A percentile compares a stretch with the other conserved stretches of the same genome.
Conservation (phyloP, 2,797 vertebrate genomes). For the Gouania willdenowi region DNA sequence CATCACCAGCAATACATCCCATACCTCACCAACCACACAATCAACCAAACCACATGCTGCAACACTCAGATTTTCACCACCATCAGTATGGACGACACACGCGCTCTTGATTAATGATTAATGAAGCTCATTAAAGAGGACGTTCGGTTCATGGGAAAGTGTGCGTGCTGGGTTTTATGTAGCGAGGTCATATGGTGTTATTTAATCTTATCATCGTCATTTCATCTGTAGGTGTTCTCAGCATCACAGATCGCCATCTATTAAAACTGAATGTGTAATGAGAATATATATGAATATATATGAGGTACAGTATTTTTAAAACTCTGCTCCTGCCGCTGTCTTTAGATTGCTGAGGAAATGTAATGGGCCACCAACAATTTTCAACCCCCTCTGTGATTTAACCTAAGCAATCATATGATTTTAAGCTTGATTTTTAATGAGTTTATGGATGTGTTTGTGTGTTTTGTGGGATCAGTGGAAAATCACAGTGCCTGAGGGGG, state of each 20-base stretch:
- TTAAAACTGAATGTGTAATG: conserved; percentile 25
- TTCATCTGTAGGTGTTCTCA: conserved; percentile 21
- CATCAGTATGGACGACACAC: not conserved
- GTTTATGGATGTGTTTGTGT: not conserved
- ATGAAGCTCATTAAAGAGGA: conserved; percentile 23
- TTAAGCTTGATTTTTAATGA: no score
- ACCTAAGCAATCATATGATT: no score
- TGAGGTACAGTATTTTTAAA: conserved; percentile 19
- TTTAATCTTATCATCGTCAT: conserved; percentile 34
- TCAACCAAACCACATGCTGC: no score
- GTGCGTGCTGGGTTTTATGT: conserved; percentile 17
- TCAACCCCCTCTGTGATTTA: not conserved
- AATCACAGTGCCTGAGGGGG: conserved; percentile 64
- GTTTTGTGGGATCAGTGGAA: conserved; percentile 64
- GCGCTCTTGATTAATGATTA: conserved; percentile 3
- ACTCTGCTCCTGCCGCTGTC: not conserved
- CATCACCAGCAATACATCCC: no score
- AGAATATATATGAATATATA: conserved; percentile 29
- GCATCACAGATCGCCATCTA: conserved; percentile 25
- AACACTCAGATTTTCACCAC: conserved; percentile 1
- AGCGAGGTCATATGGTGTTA: conserved; percentile 15
- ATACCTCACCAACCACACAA: no score
- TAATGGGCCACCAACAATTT: not conserved
- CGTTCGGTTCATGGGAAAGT: conserved; percentile 2
- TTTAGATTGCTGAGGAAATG: not conserved